Evolutionary conservation across 2,888 invertebrate species (phyloP), one percentile per base, ranked within the genome.

Genomic region (Xestia rhomboidea): DNA sequence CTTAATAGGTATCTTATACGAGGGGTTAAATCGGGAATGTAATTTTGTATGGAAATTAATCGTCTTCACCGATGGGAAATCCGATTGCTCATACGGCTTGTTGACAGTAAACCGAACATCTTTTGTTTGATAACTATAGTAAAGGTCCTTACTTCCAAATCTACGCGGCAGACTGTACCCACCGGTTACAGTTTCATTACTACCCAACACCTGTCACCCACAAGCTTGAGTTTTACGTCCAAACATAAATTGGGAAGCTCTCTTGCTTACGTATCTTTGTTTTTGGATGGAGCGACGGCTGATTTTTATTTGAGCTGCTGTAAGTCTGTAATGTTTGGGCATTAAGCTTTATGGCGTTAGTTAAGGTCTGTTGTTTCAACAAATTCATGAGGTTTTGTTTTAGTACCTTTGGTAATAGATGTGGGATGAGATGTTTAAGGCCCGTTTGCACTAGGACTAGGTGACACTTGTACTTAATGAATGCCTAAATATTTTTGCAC

Each of bases 191-290:
- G 57, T 81, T 86, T 88, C 76, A 86, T 87, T 80, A 79, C 68
- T 30, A 30, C 57, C 46, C 74, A 60, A 30, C 89, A 88, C 76
- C 85, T 88, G 88, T 75, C 84, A 77, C 77, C 83, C 49, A 62
- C 80, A 83, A 84, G 44, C 81, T 83, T 57, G 67, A 63, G 70
- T 81, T 86, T 88, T 89, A 85, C 74, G 82, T 69, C 63, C 79
- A 44, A 71, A 79, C 81, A 82, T 88, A 89, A 87, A 89, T 80
- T 79, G 79, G 49, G 74, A 54, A 77, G 74, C 75, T 77, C 66
- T 68, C 49, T 78, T 69, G 72, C 75, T 71, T 77, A 79, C 75
- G 73, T 76, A 81, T 76, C 80, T 75, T 79, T 76, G 73, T 81
- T 84, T 84, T 76, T 76, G 54, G 51, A 75, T 73, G 54, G 68